Evolutionary conservation across 2,797 vertebrate genomes (phyloP).

Genomic region (Tauraco hartlaubi): DNA sequence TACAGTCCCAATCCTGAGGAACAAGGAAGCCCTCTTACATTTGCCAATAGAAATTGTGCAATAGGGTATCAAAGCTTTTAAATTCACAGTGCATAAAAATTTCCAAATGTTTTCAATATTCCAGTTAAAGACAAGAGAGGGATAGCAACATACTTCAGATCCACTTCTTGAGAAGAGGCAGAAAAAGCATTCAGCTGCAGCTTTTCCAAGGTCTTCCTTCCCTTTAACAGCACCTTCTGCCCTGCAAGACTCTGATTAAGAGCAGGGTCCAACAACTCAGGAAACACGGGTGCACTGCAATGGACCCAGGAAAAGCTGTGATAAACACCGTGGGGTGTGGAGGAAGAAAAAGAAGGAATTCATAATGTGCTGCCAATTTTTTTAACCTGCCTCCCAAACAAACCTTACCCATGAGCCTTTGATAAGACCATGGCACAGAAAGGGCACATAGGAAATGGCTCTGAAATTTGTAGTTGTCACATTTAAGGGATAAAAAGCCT

Average conservation of each 20-base stretch:
- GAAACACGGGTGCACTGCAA: accelerated
- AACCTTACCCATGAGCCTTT: background rate
- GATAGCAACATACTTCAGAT: background rate
- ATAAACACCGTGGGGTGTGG: background rate
- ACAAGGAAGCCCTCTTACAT: background rate
- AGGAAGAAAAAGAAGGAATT: background rate
- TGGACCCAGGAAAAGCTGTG: background rate
- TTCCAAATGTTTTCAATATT: background rate
- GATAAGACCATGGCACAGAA: background rate
- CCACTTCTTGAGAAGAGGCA: background rate
- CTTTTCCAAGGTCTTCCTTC: background rate
- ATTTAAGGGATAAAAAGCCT: background rate
- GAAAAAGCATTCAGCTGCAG: background rate
- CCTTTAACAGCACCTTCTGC: background rate
- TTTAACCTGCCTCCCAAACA: background rate
- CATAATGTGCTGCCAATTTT: background rate
- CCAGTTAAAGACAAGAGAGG: background rate
- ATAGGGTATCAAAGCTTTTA: background rate
- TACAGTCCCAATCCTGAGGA: accelerated
- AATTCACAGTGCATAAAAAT: background rate
- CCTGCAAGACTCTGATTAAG: background rate
- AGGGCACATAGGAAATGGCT: background rate
- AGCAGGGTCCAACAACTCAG: background rate
- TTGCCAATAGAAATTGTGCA: background rate
- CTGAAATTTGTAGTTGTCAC: background rate